phyloP scores from a whole-genome alignment of 2,888 invertebrate species.

The Drosophila melanosoma region DNA sequence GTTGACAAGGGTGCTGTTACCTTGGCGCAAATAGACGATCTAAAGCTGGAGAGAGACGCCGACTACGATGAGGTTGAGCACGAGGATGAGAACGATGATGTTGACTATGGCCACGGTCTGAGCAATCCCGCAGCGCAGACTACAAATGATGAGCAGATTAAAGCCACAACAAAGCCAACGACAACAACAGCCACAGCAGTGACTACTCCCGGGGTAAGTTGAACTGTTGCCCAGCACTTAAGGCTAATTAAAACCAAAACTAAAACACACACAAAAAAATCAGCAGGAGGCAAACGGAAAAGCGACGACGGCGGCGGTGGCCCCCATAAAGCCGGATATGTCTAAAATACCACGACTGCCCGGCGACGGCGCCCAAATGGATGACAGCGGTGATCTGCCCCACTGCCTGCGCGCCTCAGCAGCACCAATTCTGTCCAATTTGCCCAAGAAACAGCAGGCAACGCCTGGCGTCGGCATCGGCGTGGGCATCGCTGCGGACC shows the following conservation, averaged over 20 bases:
- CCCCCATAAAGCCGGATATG: slow-evolving; percentile 73
- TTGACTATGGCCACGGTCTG: slow-evolving; percentile 54
- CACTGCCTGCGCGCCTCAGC: slow-evolving; percentile 69
- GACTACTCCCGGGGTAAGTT: slow-evolving; percentile 74
- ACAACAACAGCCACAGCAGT: slow-evolving; percentile 17
- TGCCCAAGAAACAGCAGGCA: slow-evolving; percentile 75
- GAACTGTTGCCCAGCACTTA: slow-evolving; percentile 63
- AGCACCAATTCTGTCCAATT: slow-evolving; percentile 71
- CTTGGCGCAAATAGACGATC: slow-evolving; percentile 75
- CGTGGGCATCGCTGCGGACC: slow-evolving; percentile 1
- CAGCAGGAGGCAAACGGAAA: slow-evolving; percentile 62
- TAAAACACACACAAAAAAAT: slow-evolving; percentile 39
- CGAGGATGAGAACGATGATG: slow-evolving; percentile 31
- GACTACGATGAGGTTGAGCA: slow-evolving; percentile 27
- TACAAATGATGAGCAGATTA: slow-evolving; percentile 71
- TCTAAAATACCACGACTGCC: slow-evolving; percentile 84
- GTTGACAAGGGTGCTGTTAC: slow-evolving; percentile 66
- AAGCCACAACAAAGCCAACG: slow-evolving; percentile 34
- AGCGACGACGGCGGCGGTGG: slow-evolving; percentile 17
- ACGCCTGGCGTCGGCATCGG: slow-evolving; percentile 38
- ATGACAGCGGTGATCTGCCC: slow-evolving; percentile 68
- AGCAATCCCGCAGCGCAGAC: slow-evolving; percentile 73
- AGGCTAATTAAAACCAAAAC: slow-evolving; percentile 71
- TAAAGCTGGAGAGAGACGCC: slow-evolving; percentile 58
- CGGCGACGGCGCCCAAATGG: slow-evolving; percentile 83